A percentile compares a stretch with the other conserved stretches of the same genome.
phyloP scores from a whole-genome alignment of 2,797 vertebrate genomes.

The Lepus townsendii region DNA sequence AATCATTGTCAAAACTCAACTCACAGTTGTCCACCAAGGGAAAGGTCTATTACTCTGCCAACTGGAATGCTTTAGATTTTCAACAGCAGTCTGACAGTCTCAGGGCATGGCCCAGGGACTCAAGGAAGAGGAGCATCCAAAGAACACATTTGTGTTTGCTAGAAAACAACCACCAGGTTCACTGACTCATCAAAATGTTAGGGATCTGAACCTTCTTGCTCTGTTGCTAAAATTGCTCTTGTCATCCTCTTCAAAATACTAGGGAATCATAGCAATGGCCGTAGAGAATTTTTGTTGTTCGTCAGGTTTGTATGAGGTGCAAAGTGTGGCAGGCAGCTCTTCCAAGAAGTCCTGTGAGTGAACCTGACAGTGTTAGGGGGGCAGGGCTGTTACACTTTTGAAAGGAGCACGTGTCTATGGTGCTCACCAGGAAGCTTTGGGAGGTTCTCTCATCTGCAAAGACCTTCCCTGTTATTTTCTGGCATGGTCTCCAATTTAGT shows the following conservation, averaged over 20 bases:
- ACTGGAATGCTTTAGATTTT: slow-evolving; percentile 58
- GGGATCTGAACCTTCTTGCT: slow-evolving; percentile 26
- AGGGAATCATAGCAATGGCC: neutral
- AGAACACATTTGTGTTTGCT: slow-evolving; percentile 62
- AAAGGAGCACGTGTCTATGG: neutral
- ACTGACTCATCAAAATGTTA: neutral
- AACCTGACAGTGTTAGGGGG: neutral
- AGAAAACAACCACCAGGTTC: slow-evolving; percentile 45
- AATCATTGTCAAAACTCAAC: slow-evolving; percentile 58
- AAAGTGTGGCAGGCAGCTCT: neutral
- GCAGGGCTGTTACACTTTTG: neutral
- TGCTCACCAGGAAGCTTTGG: neutral
- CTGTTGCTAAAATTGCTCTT: neutral
- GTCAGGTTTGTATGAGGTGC: neutral
- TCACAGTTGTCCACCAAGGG: slow-evolving; percentile 60
- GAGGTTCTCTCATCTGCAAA: neutral
- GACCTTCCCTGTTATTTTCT: neutral
- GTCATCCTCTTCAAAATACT: neutral
- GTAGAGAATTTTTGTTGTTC: neutral
- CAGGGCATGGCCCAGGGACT: neutral
- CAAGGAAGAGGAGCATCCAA: neutral
- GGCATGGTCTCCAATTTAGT: neutral
- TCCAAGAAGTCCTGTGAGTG: neutral
- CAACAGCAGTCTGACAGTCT: slow-evolving; percentile 22
- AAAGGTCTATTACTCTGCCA: slow-evolving; percentile 49